A percentile compares a stretch with the other conserved stretches of the same genome.
phyloP scores from a whole-genome alignment of 53 echinoderm and acorn worm genomes.

The Zoroaster sp. region DNA sequence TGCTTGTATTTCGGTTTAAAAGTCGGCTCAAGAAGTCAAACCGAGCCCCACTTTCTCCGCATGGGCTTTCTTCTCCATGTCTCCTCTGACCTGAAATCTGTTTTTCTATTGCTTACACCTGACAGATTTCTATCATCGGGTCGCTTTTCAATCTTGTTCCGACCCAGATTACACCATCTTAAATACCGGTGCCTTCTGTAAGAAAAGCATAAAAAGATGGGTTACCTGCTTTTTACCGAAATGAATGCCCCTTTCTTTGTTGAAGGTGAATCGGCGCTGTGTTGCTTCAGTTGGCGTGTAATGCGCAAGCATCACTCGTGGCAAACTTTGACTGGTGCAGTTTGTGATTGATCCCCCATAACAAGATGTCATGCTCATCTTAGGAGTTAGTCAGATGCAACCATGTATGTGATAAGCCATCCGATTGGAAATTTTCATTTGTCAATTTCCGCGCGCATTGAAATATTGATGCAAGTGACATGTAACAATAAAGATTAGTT shows the following conservation, averaged over 20 bases:
- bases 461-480: too few relatives aligned
- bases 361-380: too few relatives aligned
- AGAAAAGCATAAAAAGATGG: conserved; percentile 12
- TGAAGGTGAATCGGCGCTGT: not conserved
- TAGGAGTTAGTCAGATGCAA: too few relatives aligned
- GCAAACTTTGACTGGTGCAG: too few relatives aligned
- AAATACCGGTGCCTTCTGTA: not conserved
- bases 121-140: conserved; percentile 1
- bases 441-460: too few relatives aligned
- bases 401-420: too few relatives aligned
- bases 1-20: not conserved
- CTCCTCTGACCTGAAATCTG: not conserved
- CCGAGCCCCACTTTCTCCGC: conserved; percentile 33
- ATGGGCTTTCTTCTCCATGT: conserved; percentile 7
- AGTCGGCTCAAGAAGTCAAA: not conserved
- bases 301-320: too few relatives aligned
- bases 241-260: not conserved
- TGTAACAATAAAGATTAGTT: too few relatives aligned
- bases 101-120: conserved; percentile 20
- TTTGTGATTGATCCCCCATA: too few relatives aligned
- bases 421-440: too few relatives aligned
- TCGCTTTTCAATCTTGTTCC: not conserved
- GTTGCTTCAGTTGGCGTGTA: not conserved
- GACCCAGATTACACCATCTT: not conserved
- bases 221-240: not conserved